Base-by-base conservation (phyloP, 2,888 invertebrate genomes). In the Pyrrhosoma nymphula region DNA sequence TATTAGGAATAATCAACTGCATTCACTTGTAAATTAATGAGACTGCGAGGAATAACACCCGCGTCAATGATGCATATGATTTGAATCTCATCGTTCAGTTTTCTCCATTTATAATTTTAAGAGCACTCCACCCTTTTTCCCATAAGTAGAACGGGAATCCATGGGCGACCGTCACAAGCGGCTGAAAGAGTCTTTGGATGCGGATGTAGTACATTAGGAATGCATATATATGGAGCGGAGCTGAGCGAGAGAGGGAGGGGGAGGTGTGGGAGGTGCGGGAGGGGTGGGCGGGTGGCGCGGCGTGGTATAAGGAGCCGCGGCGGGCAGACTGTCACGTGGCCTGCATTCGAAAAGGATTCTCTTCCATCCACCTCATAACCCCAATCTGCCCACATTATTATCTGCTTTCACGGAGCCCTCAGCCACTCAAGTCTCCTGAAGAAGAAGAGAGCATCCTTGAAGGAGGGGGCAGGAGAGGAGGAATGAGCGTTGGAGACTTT, bases 301-400 rank as follows among this genome's bases (percentile, higher is more conserved):
- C 47, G 47, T 47, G 47, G 47, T 47, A 47, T 2, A 47, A 47
- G 47, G 47, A 47, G 47, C 47, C 47, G 39, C n/a, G 91, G 63
- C 60, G 60, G 35, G 26, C 35, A 60, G 23, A 91, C 63, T 93
- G 93, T 93, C 93, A 47, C 93, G 63, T 93, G 93, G 63, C 93
- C 93, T 93, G 93, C 93, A 93, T 93, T 75, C 93, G 82, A 93
- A 69, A 69, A 93, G 93, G 93, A 93, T 93, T 55, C 93, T 39
- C 69, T 69, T 16, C 75, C 93, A 69, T 47, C 93, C 93, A 93
- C 93, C 93, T 93, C 93, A 93, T 93, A 93, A 93, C 93, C 93
- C 69, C 93, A 93, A 93, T 93, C 93, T 93, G 93, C 93, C 93
- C 93, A 93, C 93, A 93, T 93, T 93, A 93, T 93, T 93, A 93